Evolutionary conservation across 2,888 invertebrate species (phyloP).

Genomic region (Agrochola lota): DNA sequence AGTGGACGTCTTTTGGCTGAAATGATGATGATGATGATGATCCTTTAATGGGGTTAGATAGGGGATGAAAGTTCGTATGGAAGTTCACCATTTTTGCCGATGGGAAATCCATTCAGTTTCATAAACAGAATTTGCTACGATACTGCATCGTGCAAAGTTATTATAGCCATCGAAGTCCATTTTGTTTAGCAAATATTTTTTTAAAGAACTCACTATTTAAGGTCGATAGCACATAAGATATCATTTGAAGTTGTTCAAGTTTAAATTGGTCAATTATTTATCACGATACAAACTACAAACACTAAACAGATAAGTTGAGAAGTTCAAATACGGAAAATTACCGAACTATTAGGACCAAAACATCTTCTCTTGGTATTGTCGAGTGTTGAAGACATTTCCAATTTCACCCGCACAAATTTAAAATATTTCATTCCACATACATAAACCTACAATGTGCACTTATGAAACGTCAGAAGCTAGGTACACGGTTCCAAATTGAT

Average conservation of each 20-base stretch:
- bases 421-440: not conserved
- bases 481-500: not conserved
- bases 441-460: not conserved
- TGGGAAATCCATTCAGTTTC: not conserved
- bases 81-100: too few species aligned
- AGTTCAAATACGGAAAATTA: not conserved
- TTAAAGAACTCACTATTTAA: conserved; percentile 4
- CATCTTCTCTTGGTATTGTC: not conserved
- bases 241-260: conserved; percentile 33
- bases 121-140: not conserved
- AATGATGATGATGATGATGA: too few species aligned
- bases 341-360: not conserved
- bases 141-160: not conserved
- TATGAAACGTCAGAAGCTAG: not conserved
- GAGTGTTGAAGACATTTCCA: not conserved
- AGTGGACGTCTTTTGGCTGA: too few species aligned
- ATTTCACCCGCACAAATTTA: not conserved
- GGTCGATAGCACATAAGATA: conserved; percentile 30
- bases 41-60: too few species aligned
- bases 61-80: too few species aligned
- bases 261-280: conserved; percentile 49
- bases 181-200: conserved; percentile 17
- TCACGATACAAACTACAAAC: not conserved
- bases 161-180: not conserved
- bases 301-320: conserved; percentile 5